These are phyloP conservation scores for Drosophila lutescens DNA, from an alignment of 2,888 invertebrate genomes.

Conservation along the genomic window DNA sequence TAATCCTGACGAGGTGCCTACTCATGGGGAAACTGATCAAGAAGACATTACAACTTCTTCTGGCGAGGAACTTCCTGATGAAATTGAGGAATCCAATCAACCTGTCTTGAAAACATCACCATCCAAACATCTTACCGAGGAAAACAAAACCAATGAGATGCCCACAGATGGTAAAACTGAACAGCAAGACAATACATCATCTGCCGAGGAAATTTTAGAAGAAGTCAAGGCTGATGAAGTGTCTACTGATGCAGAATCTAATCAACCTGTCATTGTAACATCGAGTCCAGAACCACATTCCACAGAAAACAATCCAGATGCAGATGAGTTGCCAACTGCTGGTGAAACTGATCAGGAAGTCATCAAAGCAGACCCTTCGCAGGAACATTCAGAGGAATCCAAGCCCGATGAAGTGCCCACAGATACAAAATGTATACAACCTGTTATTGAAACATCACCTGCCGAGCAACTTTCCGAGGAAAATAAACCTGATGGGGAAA, in stretches of 20 bases:
- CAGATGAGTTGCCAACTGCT: not conserved
- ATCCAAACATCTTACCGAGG: not conserved
- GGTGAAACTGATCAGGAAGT: not conserved
- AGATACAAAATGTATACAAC: not conserved
- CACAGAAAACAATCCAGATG: not conserved
- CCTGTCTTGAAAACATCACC: not conserved
- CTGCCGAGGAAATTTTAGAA: not conserved
- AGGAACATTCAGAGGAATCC: too few relatives aligned
- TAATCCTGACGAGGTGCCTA: not conserved
- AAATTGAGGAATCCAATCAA: too few relatives aligned
- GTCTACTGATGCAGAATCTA: not conserved
- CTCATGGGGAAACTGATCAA: not conserved
- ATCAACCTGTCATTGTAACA: not conserved
- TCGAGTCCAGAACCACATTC: too few relatives aligned
- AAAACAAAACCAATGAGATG: not conserved
- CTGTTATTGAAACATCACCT: too few relatives aligned
- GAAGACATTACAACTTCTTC: not conserved
- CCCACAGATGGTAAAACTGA: not conserved
- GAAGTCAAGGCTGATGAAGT: not conserved
- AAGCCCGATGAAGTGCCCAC: not conserved
- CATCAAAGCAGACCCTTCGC: not conserved
- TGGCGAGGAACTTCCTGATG: not conserved
- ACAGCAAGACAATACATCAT: not conserved
- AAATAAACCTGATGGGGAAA: not conserved
- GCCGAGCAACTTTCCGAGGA: not conserved